Evolutionary conservation across 2,888 invertebrate genomes (phyloP).

Genomic region (Drosophila mayaguana): DNA sequence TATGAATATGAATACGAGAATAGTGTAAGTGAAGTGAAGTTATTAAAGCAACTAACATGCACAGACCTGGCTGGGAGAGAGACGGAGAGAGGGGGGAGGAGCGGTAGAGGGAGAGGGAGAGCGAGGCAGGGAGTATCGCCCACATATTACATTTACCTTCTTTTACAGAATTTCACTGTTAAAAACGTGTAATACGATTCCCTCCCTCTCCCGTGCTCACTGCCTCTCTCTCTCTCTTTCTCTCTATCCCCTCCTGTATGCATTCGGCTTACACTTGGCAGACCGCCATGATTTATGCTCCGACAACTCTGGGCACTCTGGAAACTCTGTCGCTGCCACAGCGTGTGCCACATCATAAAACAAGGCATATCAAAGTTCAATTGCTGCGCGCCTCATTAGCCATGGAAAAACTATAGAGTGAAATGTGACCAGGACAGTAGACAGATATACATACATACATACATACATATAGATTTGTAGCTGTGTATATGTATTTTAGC

Average conservation of each 20-base stretch:
- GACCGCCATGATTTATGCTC: conserved; percentile 46
- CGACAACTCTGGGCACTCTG: conserved; percentile 14
- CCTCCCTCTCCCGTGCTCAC: neutral
- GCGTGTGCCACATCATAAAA: conserved; percentile 33
- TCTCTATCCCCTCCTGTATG: neutral
- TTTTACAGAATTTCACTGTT: conserved; percentile 55
- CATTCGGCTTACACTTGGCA: conserved; percentile 13
- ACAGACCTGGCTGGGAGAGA: conserved; percentile 24
- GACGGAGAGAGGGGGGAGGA: neutral
- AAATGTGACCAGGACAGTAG: neutral
- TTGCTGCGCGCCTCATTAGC: conserved; percentile 23
- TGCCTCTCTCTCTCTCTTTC: neutral
- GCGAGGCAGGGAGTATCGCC: neutral
- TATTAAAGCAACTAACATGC: conserved; percentile 66
- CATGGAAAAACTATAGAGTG: conserved; percentile 1
- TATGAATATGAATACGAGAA: conserved; percentile 59
- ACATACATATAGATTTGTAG: neutral
- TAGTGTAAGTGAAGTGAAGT: conserved; percentile 76
- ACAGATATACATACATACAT: neutral
- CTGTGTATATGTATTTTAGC: neutral
- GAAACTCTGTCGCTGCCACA: conserved; percentile 1
- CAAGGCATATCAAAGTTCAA: conserved; percentile 39
- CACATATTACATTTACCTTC: conserved; percentile 58
- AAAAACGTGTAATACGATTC: conserved; percentile 56
- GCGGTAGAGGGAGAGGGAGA: neutral